Conservation (phyloP, 2,797 vertebrate species). For the Naso thynnoides region DNA sequence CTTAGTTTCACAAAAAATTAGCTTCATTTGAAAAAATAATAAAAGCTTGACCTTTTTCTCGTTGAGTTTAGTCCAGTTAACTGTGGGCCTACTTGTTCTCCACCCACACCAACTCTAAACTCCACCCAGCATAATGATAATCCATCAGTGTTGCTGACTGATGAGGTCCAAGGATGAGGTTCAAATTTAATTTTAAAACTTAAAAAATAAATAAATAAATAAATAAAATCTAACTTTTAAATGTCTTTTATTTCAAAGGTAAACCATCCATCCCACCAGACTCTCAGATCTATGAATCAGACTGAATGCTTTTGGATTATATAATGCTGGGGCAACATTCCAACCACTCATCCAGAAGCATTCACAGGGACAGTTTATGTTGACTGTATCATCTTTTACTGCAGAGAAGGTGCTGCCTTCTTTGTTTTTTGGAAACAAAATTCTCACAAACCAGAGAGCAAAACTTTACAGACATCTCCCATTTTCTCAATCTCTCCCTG, state of each 20-base stretch:
- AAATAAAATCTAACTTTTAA: too few species aligned
- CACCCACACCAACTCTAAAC: too few species aligned
- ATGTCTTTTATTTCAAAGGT: constrained; percentile 20
- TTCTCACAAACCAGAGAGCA: constrained; percentile 27
- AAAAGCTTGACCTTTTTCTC: not conserved
- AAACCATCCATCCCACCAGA: constrained; percentile 27
- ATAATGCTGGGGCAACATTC: constrained; percentile 64
- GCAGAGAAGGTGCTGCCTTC: constrained; percentile 41
- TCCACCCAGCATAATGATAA: too few species aligned
- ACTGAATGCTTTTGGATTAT: constrained; percentile 65
- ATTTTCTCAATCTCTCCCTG: constrained; percentile 33
- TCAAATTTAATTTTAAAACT: too few species aligned
- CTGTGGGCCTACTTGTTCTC: too few species aligned
- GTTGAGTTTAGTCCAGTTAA: not conserved
- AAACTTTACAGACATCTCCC: constrained; percentile 28
- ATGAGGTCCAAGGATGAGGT: not conserved
- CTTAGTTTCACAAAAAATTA: too few species aligned
- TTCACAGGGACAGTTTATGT: constrained; percentile 72
- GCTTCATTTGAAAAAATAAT: too few species aligned
- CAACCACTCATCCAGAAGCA: constrained; percentile 69
- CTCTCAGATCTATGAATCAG: constrained; percentile 33
- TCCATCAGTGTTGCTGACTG: too few species aligned
- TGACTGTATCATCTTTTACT: constrained; percentile 55
- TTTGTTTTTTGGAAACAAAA: constrained; percentile 17
- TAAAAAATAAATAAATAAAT: too few species aligned